phyloP scores from a whole-genome alignment of 2,888 invertebrate species.

The Agrotis segetum region DNA sequence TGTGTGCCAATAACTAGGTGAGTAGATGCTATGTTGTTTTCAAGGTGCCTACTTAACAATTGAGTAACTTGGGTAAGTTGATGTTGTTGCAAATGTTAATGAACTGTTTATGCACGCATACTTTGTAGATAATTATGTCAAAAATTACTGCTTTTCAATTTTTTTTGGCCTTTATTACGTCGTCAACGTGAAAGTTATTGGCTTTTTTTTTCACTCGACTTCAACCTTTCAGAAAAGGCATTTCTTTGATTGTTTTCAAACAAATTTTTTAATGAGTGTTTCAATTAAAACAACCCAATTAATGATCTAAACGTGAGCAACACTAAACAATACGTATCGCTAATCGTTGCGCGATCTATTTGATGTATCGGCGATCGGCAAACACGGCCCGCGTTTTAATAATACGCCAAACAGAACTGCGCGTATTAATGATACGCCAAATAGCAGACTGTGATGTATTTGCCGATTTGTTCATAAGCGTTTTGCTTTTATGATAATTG shows the following conservation, averaged over 20 bases:
- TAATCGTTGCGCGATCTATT: constrained; percentile 57
- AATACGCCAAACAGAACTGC: constrained; percentile 48
- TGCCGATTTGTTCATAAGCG: constrained; percentile 55
- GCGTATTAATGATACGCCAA: constrained; percentile 52
- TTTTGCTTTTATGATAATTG: constrained; percentile 61
- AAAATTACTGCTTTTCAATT: not conserved
- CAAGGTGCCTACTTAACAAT: not conserved
- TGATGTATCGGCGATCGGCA: constrained; percentile 54
- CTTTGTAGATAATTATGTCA: not conserved
- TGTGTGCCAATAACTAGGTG: not conserved
- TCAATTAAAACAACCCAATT: constrained; percentile 47
- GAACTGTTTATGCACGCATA: not conserved
- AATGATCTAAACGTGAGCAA: constrained; percentile 44
- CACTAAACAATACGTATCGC: constrained; percentile 41
- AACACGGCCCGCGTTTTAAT: constrained; percentile 54
- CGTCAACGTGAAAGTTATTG: not conserved
- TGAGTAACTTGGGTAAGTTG: not conserved
- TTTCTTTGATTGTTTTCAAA: not conserved
- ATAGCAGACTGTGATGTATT: constrained; percentile 55
- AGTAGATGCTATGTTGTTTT: not conserved
- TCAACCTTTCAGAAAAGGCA: not conserved
- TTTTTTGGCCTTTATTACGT: not conserved
- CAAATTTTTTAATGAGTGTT: constrained; percentile 21
- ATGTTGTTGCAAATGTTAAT: not conserved
- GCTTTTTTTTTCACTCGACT: too few species aligned